Conservation (phyloP, 2,888 invertebrate genomes). For the Drosophila quinaria region DNA sequence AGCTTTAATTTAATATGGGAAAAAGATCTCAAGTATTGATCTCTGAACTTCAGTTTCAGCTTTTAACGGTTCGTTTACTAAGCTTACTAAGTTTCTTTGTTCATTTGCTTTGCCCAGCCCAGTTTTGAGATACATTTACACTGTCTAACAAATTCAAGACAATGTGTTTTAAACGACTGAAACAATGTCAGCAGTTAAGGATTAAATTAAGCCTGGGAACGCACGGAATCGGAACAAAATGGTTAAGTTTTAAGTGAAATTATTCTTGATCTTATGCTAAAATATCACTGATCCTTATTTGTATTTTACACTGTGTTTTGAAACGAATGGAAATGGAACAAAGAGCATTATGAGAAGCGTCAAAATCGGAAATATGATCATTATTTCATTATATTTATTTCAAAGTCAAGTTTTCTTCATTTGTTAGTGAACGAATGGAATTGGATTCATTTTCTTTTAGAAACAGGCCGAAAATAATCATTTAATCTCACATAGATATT, state of each 20-base stretch:
- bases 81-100: conserved; percentile 9
- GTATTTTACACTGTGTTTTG: neutral
- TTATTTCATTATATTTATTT: too few relatives aligned
- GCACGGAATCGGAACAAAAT: neutral
- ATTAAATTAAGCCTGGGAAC: neutral
- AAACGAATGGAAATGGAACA: neutral
- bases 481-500: neutral
- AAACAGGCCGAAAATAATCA: neutral
- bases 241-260: neutral
- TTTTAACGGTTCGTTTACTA: conserved; percentile 28
- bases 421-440: neutral
- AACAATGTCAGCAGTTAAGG: neutral
- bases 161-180: too few relatives aligned
- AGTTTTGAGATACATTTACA: conserved; percentile 8
- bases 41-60: conserved; percentile 14
- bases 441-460: neutral
- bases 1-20: neutral
- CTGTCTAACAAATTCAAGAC: neutral
- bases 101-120: conserved; percentile 11
- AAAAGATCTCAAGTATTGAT: conserved; percentile 1
- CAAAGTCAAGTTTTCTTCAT: neutral
- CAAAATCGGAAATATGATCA: too few relatives aligned
- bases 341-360: neutral
- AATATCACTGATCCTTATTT: neutral
- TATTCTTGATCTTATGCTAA: neutral